Conservation (phyloP, 2,888 invertebrate species). For the Pachymerium ferrugineum region DNA sequence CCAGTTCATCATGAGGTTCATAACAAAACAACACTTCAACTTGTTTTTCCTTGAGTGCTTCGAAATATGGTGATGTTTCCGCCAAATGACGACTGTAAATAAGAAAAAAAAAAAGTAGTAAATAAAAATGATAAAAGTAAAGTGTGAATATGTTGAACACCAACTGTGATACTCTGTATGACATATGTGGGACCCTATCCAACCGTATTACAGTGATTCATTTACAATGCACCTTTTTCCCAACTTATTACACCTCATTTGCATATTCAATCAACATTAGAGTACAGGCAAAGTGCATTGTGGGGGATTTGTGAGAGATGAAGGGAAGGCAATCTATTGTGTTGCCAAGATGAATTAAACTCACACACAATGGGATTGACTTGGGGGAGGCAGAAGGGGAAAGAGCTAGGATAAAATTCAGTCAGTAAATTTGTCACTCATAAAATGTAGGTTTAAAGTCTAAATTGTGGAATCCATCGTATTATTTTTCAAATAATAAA, state of each 20-base stretch:
- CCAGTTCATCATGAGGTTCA: conserved; percentile 94
- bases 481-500: neutral
- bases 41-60: conserved; percentile 78
- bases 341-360: neutral
- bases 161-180: neutral
- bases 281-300: neutral
- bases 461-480: neutral
- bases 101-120: neutral
- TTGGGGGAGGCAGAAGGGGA: neutral
- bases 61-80: conserved; percentile 90
- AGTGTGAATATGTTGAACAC: neutral
- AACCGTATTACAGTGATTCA: neutral
- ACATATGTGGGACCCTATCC: neutral
- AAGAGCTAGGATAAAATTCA: neutral
- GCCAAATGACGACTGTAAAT: conserved; percentile 74
- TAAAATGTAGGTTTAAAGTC: neutral
- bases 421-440: neutral
- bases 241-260: neutral
- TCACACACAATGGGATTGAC: neutral
- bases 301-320: neutral
- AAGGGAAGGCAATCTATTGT: neutral
- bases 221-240: neutral
- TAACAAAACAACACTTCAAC: conserved; percentile 92
- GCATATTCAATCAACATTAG: conserved; percentile 16
- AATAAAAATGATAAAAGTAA: neutral